phyloP scores from a whole-genome alignment of 2,888 invertebrate genomes.

The Nomada flava region DNA sequence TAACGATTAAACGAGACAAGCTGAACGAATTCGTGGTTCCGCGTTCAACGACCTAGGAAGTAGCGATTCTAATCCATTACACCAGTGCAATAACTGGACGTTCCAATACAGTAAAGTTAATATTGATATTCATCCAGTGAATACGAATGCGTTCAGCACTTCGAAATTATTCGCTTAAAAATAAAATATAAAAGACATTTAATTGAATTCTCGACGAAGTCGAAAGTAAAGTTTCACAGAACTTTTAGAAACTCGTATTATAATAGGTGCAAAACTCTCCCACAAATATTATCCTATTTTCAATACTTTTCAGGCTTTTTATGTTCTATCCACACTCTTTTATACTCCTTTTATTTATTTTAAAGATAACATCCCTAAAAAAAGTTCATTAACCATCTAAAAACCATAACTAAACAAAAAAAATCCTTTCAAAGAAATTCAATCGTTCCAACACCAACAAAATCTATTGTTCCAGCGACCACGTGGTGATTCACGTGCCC shows the following conservation, averaged over 20 bases:
- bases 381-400: too few relatives aligned
- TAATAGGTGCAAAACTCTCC: too few relatives aligned
- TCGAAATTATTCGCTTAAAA: not conserved
- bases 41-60: slow-evolving; percentile 10
- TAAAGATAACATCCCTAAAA: too few relatives aligned
- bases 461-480: slow-evolving; percentile 83
- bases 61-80: not conserved
- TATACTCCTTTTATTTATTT: too few relatives aligned
- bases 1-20: slow-evolving; percentile 9
- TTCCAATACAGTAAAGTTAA: too few relatives aligned
- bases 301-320: too few relatives aligned
- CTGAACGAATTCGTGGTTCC: slow-evolving; percentile 8
- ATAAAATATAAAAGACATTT: not conserved
- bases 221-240: too few relatives aligned
- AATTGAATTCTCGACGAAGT: too few relatives aligned
- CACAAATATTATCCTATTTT: too few relatives aligned
- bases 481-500: slow-evolving; percentile 92
- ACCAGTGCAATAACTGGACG: not conserved
- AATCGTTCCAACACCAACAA: not conserved
- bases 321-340: too few relatives aligned
- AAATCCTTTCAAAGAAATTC: not conserved
- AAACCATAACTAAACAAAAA: not conserved
- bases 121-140: too few relatives aligned
- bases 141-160: not conserved
- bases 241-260: too few relatives aligned